Base-by-base conservation (phyloP, 2,797 vertebrate species). In the Channa striata region DNA sequence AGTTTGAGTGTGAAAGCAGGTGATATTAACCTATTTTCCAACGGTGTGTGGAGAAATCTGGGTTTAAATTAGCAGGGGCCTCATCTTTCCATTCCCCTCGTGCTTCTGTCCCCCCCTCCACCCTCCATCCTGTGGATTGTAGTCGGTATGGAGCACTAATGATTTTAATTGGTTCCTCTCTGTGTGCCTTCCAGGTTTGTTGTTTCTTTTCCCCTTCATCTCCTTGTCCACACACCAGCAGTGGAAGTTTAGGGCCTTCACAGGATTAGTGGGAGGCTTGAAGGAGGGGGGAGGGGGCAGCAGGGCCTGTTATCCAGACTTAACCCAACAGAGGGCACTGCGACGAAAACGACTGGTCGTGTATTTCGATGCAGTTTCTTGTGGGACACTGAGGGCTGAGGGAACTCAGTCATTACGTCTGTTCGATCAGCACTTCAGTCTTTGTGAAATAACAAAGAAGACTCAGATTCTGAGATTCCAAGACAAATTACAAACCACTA, bases 261-360 rank as follows among this genome's bases (percentile, higher is more conserved):
- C 21, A 40, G 42, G 58, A 64, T 60, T 58, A 76, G 36, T 59
- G n/a, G 39, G 20, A 54, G 40, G 36, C 46, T 51, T 76, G 75
- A 78, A 81, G 68, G 54, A 57, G 40, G 53, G 39, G 68, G 59
- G 44, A n/a, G n/a, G n/a, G n/a, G n/a, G n/a, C n/a, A n/a, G n/a
- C 33, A 9, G 12, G 16, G 25, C 17, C 17, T 20, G 11, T 11
- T 17, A 47, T 36, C 21, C 37, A 14, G 11, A 25, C 20, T 12
- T 19, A 25, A 25, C 11, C 47, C 64, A 40, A 40, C 0, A 57
- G 30, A 36, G 63, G 19, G 20, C 14, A 10, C 4, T 19, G 7
- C 33, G 17, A n/a, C 34, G 25, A 14, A 14, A 42, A 30, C 25
- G n/a, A n/a, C n/a, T n/a, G n/a, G n/a, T n/a, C n/a, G n/a, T n/a